Conservation (phyloP, 2,888 invertebrate species). For the Orthosia cruda region DNA sequence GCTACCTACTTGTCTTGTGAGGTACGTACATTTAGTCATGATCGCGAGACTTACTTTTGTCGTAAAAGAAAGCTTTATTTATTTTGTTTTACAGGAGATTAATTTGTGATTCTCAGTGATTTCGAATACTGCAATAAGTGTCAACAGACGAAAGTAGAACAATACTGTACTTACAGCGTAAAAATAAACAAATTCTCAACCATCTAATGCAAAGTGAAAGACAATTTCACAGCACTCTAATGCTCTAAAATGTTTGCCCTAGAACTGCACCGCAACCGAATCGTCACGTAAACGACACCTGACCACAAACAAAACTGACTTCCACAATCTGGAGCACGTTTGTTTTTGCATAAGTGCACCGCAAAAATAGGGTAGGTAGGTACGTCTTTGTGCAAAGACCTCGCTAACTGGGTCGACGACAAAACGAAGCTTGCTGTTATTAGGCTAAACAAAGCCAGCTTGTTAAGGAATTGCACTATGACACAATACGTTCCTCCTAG, state of each 20-base stretch:
- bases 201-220: conserved; percentile 50
- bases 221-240: conserved; percentile 47
- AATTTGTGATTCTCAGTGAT: background rate
- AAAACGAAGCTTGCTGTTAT: conserved; percentile 75
- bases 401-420: conserved; percentile 75
- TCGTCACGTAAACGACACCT: conserved; percentile 62
- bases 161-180: conserved; percentile 3
- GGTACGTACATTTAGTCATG: background rate
- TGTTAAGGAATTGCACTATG: conserved; percentile 70
- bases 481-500: conserved; percentile 27
- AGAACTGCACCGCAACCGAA: conserved; percentile 55
- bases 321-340: conserved; percentile 74
- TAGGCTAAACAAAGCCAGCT: conserved; percentile 73
- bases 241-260: conserved; percentile 53
- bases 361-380: conserved; percentile 71
- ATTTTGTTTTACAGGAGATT: background rate
- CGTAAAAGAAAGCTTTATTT: background rate
- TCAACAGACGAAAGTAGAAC: conserved; percentile 13
- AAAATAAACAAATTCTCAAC: conserved; percentile 24
- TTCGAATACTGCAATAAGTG: background rate
- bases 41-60: background rate
- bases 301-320: conserved; percentile 63
- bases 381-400: conserved; percentile 63
- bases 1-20: background rate
- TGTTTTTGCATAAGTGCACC: conserved; percentile 77